Conservation (phyloP, 2,113 vertebrate species). For the Sphyrna mokarran region DNA sequence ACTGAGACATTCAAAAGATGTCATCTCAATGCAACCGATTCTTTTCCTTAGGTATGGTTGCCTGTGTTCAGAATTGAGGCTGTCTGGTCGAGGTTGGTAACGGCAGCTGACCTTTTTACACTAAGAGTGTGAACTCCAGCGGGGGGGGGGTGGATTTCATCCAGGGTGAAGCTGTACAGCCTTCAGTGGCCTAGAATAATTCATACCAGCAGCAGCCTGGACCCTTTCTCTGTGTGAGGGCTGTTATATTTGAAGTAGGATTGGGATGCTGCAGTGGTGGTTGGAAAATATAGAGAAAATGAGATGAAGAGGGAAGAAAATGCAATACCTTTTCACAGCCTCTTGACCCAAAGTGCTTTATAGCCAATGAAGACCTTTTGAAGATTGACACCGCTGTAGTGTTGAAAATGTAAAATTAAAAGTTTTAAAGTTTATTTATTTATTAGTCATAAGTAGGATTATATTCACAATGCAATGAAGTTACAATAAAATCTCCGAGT, state of each 20-base stretch:
- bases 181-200: not conserved
- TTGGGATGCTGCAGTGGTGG: too few species aligned
- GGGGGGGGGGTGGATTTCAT: not conserved
- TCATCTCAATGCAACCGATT: not conserved
- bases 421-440: too few species aligned
- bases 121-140: not conserved
- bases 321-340: not conserved
- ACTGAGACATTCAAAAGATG: not conserved
- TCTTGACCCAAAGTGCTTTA: not conserved
- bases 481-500: too few species aligned
- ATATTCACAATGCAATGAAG: too few species aligned
- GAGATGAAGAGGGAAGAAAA: not conserved
- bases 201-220: not conserved
- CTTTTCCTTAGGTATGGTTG: not conserved
- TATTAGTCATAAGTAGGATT: too few species aligned
- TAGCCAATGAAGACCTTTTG: not conserved
- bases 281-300: not conserved
- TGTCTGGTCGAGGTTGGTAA: not conserved
- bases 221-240: too few species aligned
- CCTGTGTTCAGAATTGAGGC: not conserved
- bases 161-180: not conserved
- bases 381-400: not conserved
- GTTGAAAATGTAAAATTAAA: not conserved
- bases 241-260: not conserved
- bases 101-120: not conserved